Evolutionary conservation across 2,113 vertebrate species (phyloP).

Genomic region (Oceanites oceanicus): DNA sequence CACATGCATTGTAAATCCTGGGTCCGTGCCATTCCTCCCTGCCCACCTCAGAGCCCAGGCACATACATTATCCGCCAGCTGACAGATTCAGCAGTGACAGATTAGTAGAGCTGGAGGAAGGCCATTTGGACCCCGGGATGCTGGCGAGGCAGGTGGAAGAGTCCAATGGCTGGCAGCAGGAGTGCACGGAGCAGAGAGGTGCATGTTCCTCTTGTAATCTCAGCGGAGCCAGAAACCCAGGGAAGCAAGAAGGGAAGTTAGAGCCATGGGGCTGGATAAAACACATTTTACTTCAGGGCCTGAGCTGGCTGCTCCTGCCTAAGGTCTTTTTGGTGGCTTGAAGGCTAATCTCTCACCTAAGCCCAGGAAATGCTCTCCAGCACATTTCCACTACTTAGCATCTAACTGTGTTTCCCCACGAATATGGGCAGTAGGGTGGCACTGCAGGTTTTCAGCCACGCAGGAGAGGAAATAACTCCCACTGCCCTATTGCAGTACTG

Average conservation of each 20-base stretch:
- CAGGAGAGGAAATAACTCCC: not conserved
- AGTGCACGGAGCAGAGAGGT: not conserved
- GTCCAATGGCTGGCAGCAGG: not conserved
- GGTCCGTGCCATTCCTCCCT: not conserved
- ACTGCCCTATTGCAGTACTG: not conserved
- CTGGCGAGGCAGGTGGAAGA: not conserved
- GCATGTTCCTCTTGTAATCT: not conserved
- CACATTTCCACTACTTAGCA: not conserved
- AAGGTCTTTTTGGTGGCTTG: not conserved
- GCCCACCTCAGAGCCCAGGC: not conserved
- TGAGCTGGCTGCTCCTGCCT: not conserved
- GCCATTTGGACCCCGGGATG: not conserved
- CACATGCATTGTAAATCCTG: not conserved
- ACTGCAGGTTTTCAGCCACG: not conserved
- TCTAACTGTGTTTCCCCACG: not conserved
- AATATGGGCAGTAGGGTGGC: not conserved
- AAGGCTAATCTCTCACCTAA: not conserved
- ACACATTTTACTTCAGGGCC: not conserved
- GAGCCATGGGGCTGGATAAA: not conserved
- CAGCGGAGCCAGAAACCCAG: not conserved
- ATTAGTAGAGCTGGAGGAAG: constrained; percentile 46
- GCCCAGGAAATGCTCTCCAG: not conserved
- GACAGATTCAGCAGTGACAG: constrained; percentile 29
- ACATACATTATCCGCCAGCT: constrained; percentile 21
- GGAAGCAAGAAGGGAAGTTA: not conserved